Percentiles rank a stretch among this genome's conserved stretches.
Conservation (phyloP, 2,888 invertebrate species). For the Parochlus steinenii region DNA sequence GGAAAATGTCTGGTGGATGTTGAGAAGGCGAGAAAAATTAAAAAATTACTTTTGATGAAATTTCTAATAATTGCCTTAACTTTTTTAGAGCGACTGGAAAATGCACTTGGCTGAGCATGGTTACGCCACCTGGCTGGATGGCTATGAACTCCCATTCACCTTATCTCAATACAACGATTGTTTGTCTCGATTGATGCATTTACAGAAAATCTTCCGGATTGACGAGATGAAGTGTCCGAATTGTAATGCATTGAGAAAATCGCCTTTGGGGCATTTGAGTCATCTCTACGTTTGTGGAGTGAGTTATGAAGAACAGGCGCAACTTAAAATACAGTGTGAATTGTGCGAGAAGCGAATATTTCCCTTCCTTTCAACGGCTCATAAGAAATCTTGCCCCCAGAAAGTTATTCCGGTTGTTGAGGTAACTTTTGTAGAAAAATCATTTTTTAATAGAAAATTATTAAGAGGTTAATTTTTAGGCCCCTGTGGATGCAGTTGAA, state of each 20-base stretch:
- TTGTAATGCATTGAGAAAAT: slow-evolving; percentile 4
- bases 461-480: no score
- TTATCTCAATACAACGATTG: slow-evolving; percentile 5
- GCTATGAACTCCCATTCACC: slow-evolving; percentile 2
- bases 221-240: not conserved
- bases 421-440: no score
- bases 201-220: slow-evolving; percentile 1
- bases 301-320: not conserved
- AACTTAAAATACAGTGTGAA: not conserved
- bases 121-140: slow-evolving; percentile 3
- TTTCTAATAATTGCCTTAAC: no score
- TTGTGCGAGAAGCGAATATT: slow-evolving; percentile 1
- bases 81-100: no score
- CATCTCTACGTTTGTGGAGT: slow-evolving; percentile 6
- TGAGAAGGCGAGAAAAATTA: no score
- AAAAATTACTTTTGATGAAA: no score
- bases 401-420: no score
- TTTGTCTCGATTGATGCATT: slow-evolving; percentile 2
- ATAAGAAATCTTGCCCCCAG: no score
- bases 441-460: no score
- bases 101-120: slow-evolving; percentile 3
- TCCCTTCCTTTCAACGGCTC: not conserved
- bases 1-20: no score
- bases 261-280: slow-evolving; percentile 5
- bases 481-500: no score